phyloP scores from a whole-genome alignment of 2,888 invertebrate genomes.

The Noctua janthe region DNA sequence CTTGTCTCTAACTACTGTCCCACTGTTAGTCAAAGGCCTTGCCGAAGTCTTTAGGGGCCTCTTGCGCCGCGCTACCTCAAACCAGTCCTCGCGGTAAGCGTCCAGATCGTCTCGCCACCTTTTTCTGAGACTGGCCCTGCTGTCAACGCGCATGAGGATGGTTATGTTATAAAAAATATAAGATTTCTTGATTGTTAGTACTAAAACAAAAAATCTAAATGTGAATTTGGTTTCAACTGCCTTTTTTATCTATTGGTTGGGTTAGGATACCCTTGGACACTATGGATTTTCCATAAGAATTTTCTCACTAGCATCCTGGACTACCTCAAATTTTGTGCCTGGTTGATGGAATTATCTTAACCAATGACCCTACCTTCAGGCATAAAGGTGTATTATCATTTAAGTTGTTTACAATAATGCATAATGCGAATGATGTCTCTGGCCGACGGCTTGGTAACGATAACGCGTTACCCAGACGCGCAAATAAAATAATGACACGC shows the following conservation, averaged over 20 bases:
- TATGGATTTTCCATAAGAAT: not conserved
- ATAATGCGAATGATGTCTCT: slow-evolving; percentile 12
- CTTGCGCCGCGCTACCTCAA: too few relatives aligned
- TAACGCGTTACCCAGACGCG: slow-evolving; percentile 21
- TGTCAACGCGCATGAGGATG: not conserved
- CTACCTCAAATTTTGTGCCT: not conserved
- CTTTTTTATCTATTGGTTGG: not conserved
- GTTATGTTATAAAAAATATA: too few relatives aligned
- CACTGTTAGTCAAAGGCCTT: too few relatives aligned
- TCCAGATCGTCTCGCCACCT: not conserved
- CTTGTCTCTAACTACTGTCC: not conserved
- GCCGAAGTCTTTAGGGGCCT: too few relatives aligned
- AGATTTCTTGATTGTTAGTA: too few relatives aligned
- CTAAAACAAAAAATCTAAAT: not conserved
- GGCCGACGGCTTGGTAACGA: slow-evolving; percentile 6
- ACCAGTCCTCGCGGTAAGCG: too few relatives aligned
- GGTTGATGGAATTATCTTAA: not conserved
- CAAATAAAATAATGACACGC: slow-evolving; percentile 35
- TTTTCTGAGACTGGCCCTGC: not conserved
- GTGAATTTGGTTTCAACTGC: not conserved
- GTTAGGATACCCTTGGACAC: not conserved
- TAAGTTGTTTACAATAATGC: slow-evolving; percentile 2
- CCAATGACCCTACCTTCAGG: not conserved
- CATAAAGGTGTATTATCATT: not conserved
- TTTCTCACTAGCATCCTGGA: not conserved